A percentile compares a stretch with the other conserved stretches of the same genome.
phyloP scores from a whole-genome alignment of 2,113 vertebrate species.

The Halcyon malimbica region DNA sequence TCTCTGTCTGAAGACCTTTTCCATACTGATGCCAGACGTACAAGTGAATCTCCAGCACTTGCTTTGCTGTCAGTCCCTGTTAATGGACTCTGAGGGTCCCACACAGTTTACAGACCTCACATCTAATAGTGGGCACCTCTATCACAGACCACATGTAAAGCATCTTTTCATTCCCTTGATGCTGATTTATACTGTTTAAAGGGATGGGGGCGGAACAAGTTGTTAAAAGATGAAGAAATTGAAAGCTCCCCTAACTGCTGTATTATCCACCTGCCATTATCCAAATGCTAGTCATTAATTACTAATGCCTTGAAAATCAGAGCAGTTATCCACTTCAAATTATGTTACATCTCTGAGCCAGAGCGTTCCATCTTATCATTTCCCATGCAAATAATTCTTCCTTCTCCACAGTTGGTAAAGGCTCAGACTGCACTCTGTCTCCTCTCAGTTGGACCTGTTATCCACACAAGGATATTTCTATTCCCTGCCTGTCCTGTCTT shows the following conservation, averaged over 20 bases:
- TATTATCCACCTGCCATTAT: constrained; percentile 44
- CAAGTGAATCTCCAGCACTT: not conserved
- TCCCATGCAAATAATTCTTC: not conserved
- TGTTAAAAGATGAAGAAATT: constrained; percentile 46
- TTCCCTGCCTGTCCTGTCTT: not conserved
- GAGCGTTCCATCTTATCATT: constrained; percentile 23
- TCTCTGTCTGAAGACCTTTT: not conserved
- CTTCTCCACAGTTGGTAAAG: not conserved
- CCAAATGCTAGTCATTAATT: constrained; percentile 46
- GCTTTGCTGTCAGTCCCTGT: not conserved
- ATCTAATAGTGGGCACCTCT: not conserved
- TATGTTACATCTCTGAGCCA: not conserved
- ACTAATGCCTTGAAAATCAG: constrained; percentile 29
- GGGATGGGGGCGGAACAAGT: not conserved
- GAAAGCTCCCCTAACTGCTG: constrained; percentile 32
- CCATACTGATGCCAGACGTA: not conserved
- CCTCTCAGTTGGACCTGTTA: not conserved
- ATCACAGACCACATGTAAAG: not conserved
- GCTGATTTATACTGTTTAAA: constrained; percentile 37
- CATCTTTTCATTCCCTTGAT: not conserved
- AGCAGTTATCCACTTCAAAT: constrained; percentile 5
- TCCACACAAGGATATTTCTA: not conserved
- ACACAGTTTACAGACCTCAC: not conserved
- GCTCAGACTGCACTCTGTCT: not conserved
- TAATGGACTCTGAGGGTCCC: not conserved